phyloP scores from a whole-genome alignment of 1,140 invertebrate genomes.

The silkworm (Bombyx mori) region ASM3026992v2 NC_085115.1:11408001-11408500 shows the following conservation, averaged over 20 bases:
- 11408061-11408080: too few relatives aligned
- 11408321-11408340: slow-evolving; percentile 15
- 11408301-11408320: slow-evolving; percentile 30
- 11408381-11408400: slow-evolving; percentile 4
- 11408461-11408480: background rate
- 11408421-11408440: slow-evolving; percentile 5
- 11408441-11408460: background rate
- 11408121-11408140: too few relatives aligned
- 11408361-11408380: slow-evolving; percentile 2
- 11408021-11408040: too few relatives aligned
- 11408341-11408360: background rate
- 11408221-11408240: background rate
- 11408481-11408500: too few relatives aligned
- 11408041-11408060: too few relatives aligned
- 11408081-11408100: too few relatives aligned
- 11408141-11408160: too few relatives aligned
- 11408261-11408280: slow-evolving; percentile 25
- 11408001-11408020: too few relatives aligned
- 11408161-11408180: too few relatives aligned
- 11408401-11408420: slow-evolving; percentile 1
- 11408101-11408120: too few relatives aligned
- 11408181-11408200: too few relatives aligned
- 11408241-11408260: background rate
- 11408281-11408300: slow-evolving; percentile 40
- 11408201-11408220: background rate